phyloP scores from a whole-genome alignment of 2,888 invertebrate genomes.

The Chalcosyrphus nemorum region DNA sequence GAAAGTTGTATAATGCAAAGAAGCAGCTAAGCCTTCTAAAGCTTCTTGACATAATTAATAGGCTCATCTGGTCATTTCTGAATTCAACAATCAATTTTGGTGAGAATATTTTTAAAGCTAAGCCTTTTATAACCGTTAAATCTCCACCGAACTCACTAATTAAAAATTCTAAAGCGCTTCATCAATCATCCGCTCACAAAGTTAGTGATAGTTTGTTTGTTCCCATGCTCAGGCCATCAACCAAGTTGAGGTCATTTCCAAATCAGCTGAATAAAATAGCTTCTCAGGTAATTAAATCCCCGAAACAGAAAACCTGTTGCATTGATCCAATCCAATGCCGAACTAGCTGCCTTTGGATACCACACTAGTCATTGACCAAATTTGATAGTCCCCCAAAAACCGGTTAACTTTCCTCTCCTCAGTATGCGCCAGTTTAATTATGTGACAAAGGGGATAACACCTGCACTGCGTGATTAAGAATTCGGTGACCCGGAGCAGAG shows the following conservation, averaged over 20 bases:
- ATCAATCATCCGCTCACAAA: conserved; percentile 52
- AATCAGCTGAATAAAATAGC: conserved; percentile 19
- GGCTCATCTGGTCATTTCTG: conserved; percentile 4
- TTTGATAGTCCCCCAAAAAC: conserved; percentile 17
- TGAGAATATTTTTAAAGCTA: background rate
- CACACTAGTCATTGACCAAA: conserved; percentile 39
- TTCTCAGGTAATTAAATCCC: conserved; percentile 38
- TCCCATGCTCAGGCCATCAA: conserved; percentile 46
- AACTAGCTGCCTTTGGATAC: background rate
- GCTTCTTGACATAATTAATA: conserved; percentile 30
- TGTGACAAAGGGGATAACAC: conserved; percentile 65
- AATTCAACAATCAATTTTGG: conserved; percentile 17
- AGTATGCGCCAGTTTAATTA: conserved; percentile 51
- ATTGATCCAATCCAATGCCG: conserved; percentile 36
- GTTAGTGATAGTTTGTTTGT: conserved; percentile 37
- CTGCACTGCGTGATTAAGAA: conserved; percentile 60
- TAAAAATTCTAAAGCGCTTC: conserved; percentile 35
- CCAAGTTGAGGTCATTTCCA: conserved; percentile 52
- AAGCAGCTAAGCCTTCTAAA: background rate
- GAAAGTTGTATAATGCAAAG: background rate
- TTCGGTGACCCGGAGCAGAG: conserved; percentile 42
- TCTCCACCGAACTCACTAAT: conserved; percentile 17
- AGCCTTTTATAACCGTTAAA: conserved; percentile 35
- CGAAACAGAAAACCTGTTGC: conserved; percentile 46
- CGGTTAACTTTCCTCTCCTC: conserved; percentile 44